Evolutionary conservation across 2,113 vertebrate species (phyloP).

Genomic region (Cygnus atratus): DNA sequence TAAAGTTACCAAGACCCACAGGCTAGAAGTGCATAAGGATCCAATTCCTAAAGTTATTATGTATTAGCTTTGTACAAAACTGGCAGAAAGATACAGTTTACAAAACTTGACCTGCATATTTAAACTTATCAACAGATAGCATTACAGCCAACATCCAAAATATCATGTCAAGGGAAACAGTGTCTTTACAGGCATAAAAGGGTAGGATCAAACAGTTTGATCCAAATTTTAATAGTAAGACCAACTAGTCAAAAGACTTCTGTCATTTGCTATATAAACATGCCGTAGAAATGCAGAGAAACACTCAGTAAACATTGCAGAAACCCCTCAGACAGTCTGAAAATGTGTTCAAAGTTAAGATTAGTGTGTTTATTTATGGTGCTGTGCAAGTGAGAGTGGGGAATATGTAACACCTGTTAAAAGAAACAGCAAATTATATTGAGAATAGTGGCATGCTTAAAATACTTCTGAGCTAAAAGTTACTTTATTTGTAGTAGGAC

Average conservation of each 20-base stretch:
- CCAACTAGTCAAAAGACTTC: slow-evolving; percentile 19
- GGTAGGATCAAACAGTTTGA: not conserved
- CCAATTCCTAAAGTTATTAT: slow-evolving; percentile 16
- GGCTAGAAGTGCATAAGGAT: not conserved
- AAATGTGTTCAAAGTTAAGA: not conserved
- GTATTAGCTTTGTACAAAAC: not conserved
- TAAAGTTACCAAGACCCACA: not conserved
- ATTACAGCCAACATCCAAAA: slow-evolving; percentile 23
- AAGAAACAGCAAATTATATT: not conserved
- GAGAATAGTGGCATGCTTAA: not conserved
- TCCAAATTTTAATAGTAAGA: slow-evolving; percentile 4
- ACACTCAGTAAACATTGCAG: not conserved
- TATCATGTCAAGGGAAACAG: not conserved
- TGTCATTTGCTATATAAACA: not conserved
- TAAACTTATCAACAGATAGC: slow-evolving; percentile 22
- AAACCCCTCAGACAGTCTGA: not conserved
- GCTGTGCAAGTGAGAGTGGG: not conserved
- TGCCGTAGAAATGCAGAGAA: not conserved
- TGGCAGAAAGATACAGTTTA: slow-evolving; percentile 2
- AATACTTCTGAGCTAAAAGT: not conserved
- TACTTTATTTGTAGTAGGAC: slow-evolving; percentile 36
- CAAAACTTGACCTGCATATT: slow-evolving; percentile 16
- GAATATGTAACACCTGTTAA: not conserved
- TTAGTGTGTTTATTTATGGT: slow-evolving; percentile 11
- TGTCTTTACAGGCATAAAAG: not conserved